Base-by-base conservation (phyloP, 2,888 invertebrate species). In the Poecilus cupreus region DNA sequence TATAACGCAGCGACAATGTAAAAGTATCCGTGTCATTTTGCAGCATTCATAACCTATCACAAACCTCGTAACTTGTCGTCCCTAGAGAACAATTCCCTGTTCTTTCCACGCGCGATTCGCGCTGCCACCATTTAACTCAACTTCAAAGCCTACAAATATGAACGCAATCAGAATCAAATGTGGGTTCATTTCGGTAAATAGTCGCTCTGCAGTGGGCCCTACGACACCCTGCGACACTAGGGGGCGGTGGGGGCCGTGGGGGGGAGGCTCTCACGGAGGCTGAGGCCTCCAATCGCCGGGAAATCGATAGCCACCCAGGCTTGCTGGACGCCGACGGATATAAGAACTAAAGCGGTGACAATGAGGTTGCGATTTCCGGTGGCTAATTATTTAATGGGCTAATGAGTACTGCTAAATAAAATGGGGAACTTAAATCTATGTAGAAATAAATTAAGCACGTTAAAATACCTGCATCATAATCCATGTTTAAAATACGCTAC, bases 161-260 rank as follows among this genome's bases (percentile, higher is more conserved):
- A 86, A 85, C 86, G 85, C 88, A 88, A 88, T 88, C 88, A 87
- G 87, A 87, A 87, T 88, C 88, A 87, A 87, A 88, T 87, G 87
- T 87, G 86, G 87, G 86, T 85, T 86, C 87, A 85, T 87, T 87
- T 85, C 86, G 86, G 85, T 87, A 87, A 87, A 87, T 87, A 87
- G 87, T 86, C 87, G 84, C 84, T 85, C 82, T 83, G 76, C 32
- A 37, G 72, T 72, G 22, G 72, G 18, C 72, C 22, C 70, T 22
- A 20, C 43, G 43, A 22, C 43, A 18, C 43, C 43, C 72, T 13
- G 46, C 22, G 46, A 72, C 37, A 13, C 70, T 22, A 16, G 20
- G 18, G 2, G 20, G 20, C 4, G 20, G 20, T 2, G 57, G 4
- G 32, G 32, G 5, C 26, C 11, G 24, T 6, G 22, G 54, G 3